These are phyloP conservation scores for Hypomecis punctinalis DNA, from an alignment of 2,888 invertebrate species.

Conservation along the genomic window DNA sequence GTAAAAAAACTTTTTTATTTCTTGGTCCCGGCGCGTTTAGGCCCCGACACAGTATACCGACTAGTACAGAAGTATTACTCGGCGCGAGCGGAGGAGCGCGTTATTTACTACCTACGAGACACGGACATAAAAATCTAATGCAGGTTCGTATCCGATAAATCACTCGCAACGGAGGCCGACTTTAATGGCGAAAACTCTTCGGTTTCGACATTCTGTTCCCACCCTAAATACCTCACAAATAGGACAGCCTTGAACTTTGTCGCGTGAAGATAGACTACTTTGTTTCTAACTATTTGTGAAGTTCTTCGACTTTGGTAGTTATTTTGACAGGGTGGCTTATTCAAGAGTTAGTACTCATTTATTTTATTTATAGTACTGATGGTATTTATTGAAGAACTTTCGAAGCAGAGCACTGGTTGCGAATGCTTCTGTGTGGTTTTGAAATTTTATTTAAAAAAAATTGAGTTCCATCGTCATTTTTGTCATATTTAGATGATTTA, in stretches of 20 bases:
- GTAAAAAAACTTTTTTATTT: neutral
- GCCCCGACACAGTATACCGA: slow-evolving; percentile 25
- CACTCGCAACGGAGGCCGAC: slow-evolving; percentile 46
- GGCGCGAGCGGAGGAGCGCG: slow-evolving; percentile 54
- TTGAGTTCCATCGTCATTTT: no score
- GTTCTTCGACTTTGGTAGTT: neutral
- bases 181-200: slow-evolving; percentile 71
- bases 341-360: no score
- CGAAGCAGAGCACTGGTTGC: no score
- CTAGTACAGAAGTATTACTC: slow-evolving; percentile 48
- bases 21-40: slow-evolving; percentile 3
- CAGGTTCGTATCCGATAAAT: slow-evolving; percentile 48
- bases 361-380: no score
- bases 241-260: slow-evolving; percentile 45
- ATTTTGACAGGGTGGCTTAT: slow-evolving; percentile 2
- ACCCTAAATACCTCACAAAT: slow-evolving; percentile 46
- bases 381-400: no score
- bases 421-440: no score
- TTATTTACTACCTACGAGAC: slow-evolving; percentile 77
- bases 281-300: neutral
- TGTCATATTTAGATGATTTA: no score
- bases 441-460: no score
- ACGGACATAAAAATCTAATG: slow-evolving; percentile 78
- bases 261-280: slow-evolving; percentile 1
- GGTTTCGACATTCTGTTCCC: slow-evolving; percentile 72